A percentile compares a stretch with the other conserved stretches of the same genome.
Conservation (phyloP, 2,888 invertebrate species). For the Macropis europaea region DNA sequence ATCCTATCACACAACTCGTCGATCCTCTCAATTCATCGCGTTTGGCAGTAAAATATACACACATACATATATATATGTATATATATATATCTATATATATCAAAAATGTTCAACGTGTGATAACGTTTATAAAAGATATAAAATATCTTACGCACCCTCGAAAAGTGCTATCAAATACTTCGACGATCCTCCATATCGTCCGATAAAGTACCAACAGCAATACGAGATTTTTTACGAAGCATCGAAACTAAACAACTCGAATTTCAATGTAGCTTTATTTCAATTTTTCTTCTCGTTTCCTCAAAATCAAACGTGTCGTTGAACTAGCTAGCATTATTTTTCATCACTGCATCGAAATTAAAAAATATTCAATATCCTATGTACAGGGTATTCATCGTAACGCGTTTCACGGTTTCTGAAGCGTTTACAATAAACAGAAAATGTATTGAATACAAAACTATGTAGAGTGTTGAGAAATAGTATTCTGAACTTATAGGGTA, state of each 20-base stretch:
- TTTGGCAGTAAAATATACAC: conserved; percentile 56
- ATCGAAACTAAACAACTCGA: conserved; percentile 28
- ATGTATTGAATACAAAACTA: too few species aligned
- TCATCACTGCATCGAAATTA: too few species aligned
- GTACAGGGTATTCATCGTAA: too few species aligned
- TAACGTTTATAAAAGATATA: conserved; percentile 50
- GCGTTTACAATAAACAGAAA: too few species aligned
- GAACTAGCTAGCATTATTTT: background rate
- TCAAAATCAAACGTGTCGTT: conserved; percentile 17
- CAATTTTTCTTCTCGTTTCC: background rate
- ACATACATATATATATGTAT: too few species aligned
- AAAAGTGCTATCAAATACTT: conserved; percentile 32
- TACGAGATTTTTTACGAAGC: background rate
- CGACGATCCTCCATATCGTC: conserved; percentile 7
- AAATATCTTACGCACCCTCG: conserved; percentile 37
- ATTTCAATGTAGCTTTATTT: background rate
- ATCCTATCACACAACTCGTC: conserved; percentile 43
- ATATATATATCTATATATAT: too few species aligned
- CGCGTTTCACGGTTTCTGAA: too few species aligned
- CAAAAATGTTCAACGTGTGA: conserved; percentile 44
- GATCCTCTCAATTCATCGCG: conserved; percentile 5
- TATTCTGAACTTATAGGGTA: too few species aligned
- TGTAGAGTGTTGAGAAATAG: too few species aligned
- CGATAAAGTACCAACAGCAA: conserved; percentile 15
- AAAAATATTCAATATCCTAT: too few species aligned